Conservation (phyloP, 2,888 invertebrate genomes). For the Spatulosminthurus flaviceps region DNA sequence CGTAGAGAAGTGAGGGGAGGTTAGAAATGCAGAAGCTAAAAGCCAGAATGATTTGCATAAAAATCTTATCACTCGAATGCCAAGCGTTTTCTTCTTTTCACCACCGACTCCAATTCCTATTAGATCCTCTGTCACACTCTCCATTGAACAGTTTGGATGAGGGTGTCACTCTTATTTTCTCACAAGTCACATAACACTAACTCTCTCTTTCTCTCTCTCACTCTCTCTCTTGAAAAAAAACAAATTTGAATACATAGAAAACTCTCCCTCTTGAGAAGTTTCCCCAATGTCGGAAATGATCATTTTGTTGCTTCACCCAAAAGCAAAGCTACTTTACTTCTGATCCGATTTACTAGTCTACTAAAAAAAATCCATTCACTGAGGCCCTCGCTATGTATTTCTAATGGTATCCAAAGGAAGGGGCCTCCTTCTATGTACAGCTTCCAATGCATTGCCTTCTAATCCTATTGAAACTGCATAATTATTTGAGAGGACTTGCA, state of each 20-base stretch:
- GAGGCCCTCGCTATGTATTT: neutral
- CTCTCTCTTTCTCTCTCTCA: too few species aligned
- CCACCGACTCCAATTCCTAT: neutral
- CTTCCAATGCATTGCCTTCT: too few species aligned
- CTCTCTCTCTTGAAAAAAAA: too few species aligned
- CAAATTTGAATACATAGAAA: neutral
- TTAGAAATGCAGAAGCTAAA: neutral
- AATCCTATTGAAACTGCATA: too few species aligned
- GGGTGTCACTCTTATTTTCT: slow-evolving; percentile 12
- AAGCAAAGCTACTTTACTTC: slow-evolving; percentile 18
- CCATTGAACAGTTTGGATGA: neutral
- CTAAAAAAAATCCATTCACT: neutral
- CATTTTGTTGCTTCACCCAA: neutral
- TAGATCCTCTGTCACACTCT: neutral
- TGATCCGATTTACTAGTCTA: slow-evolving; percentile 22
- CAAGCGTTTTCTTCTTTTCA: slow-evolving; percentile 37
- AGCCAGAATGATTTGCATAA: slow-evolving; percentile 41
- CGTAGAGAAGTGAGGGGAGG: too few species aligned
- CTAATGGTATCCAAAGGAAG: neutral
- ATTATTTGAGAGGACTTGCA: too few species aligned
- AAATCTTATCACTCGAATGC: slow-evolving; percentile 45
- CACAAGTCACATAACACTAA: slow-evolving; percentile 1
- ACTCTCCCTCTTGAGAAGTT: neutral
- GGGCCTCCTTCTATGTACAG: too few species aligned
- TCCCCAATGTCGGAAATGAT: neutral